Evolutionary conservation across 2,797 vertebrate species (phyloP), one percentile per base, ranked within the genome.

Genomic region (Stomatorhinus walkeri): DNA sequence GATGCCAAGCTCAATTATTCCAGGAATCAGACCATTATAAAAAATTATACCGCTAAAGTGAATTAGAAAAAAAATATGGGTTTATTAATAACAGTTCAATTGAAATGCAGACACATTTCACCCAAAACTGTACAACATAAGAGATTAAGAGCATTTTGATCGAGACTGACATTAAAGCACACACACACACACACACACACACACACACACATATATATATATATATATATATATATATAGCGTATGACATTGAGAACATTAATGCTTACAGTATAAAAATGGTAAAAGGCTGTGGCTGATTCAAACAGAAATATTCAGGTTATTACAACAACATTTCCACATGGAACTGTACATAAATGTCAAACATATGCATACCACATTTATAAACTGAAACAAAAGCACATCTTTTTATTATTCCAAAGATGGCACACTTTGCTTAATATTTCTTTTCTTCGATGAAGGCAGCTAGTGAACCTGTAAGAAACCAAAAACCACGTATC

Each of bases 81-180:
- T 96, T 95, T 95, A 95, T 95, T 95, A 93, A 94, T 95, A 95
- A 94, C 64, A 91, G 89, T 91, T 68, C 89, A 90, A 90, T 90
- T 92, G 88, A 91, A 92, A 89, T 46, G 2, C 12, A 79, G 14
- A 43, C 24, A 79, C 72, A 79, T 79, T 79, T 79, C 72, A 40
- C 79, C 76, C 22, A 36, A 91, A 94, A 94, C 95, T 95, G 94
- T 96, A 96, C 95, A 84, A 46, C 48, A 7, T 43, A 79, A 79
- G 32, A 43, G 36, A 43, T 79, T 43, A 79, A 79, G 1, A 79
- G 36, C 36, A 79, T 79, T 79, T 79, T n/a, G 40, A 40, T 16
- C 16, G 32, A 16, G 32, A 40, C 40, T 76, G 68, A 76, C 68
- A 40, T 40, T 76, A 40, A 76, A 40, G 68, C 68, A 32, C 28